A percentile compares a stretch with the other conserved stretches of the same genome.
Conservation (phyloP, 2,113 vertebrate genomes). For the Mixornis gularis region DNA sequence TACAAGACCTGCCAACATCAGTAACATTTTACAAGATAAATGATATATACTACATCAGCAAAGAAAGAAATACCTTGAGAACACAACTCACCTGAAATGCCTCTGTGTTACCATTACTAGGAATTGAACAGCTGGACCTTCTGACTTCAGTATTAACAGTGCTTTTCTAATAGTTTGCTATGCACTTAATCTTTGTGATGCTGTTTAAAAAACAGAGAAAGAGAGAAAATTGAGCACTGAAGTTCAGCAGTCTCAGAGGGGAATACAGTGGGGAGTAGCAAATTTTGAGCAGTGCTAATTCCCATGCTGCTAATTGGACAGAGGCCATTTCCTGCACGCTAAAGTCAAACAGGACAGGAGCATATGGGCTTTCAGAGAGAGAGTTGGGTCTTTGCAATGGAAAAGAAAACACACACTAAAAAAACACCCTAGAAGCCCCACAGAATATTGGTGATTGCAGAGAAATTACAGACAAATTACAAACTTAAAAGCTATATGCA, state of each 20-base stretch:
- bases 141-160: not conserved
- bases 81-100: not conserved
- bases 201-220: not conserved
- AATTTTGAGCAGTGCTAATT: slow-evolving; percentile 43
- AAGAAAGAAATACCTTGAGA: not conserved
- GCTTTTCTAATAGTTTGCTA: not conserved
- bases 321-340: slow-evolving; percentile 46
- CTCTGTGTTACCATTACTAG: not conserved
- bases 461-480: not conserved
- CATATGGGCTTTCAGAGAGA: slow-evolving; percentile 45
- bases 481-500: not conserved
- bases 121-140: not conserved
- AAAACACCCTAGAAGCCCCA: not conserved
- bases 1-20: not conserved
- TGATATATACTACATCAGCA: not conserved
- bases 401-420: not conserved
- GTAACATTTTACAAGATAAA: not conserved
- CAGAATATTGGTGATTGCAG: slow-evolving; percentile 12
- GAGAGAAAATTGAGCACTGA: not conserved
- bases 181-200: not conserved
- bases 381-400: not conserved
- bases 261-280: slow-evolving; percentile 1
- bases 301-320: slow-evolving; percentile 57
- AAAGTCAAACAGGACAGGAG: slow-evolving; percentile 51
- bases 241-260: slow-evolving; percentile 26